A percentile compares a stretch with the other conserved stretches of the same genome.
phyloP scores from a whole-genome alignment of 2,113 vertebrate genomes.

The Pycnonotus jocosus region DNA sequence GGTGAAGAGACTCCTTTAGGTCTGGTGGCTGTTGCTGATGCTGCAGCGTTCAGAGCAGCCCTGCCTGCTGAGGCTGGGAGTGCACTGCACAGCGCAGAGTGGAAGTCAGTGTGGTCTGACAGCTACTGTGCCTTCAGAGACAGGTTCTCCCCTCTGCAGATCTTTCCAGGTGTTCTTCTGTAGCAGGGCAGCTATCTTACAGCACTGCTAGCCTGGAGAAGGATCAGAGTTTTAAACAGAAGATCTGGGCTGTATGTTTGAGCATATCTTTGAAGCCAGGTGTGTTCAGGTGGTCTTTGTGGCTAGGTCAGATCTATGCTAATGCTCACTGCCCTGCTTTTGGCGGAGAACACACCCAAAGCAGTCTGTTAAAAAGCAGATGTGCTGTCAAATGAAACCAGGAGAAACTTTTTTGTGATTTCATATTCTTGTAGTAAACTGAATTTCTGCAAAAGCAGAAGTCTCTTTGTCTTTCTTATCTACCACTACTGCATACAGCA shows the following conservation, averaged over 20 bases:
- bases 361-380: not conserved
- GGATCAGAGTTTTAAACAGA: not conserved
- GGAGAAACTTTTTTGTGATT: not conserved
- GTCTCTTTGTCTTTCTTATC: not conserved
- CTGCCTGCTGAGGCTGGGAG: not conserved
- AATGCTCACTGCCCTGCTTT: not conserved
- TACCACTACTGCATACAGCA: not conserved
- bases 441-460: not conserved
- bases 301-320: not conserved
- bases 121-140: not conserved
- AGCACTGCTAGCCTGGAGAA: not conserved
- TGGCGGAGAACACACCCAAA: not conserved
- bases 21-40: not conserved
- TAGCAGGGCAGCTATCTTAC: not conserved
- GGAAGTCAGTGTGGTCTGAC: not conserved
- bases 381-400: not conserved
- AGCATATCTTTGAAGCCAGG: not conserved
- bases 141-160: not conserved
- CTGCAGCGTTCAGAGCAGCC: not conserved
- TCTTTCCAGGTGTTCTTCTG: not conserved
- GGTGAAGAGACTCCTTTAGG: not conserved
- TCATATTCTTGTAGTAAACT: not conserved
- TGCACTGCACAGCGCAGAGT: fast-evolving
- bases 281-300: not conserved
- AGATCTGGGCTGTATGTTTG: not conserved